These are phyloP conservation scores for Drosophila guanche DNA, from an alignment of 1,140 invertebrate genomes.

Conservation along the genomic window DNA sequence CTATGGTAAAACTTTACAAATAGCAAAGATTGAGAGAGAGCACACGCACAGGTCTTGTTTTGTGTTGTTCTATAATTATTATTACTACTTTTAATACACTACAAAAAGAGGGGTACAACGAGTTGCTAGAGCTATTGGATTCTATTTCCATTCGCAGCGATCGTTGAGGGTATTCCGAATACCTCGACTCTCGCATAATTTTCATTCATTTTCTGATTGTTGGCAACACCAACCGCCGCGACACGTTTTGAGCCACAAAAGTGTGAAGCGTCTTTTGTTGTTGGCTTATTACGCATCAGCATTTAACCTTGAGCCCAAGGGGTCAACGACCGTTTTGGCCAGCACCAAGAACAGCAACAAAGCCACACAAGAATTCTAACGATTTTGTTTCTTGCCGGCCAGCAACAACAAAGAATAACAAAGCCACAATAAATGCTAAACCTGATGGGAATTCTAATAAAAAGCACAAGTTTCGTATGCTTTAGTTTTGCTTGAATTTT, in stretches of 20 bases:
- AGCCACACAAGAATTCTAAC: constrained; percentile 66
- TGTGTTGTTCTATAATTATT: constrained; percentile 26
- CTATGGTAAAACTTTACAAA: constrained; percentile 18
- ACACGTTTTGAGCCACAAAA: constrained; percentile 60
- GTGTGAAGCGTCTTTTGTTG: constrained; percentile 64
- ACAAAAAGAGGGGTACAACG: too few species aligned
- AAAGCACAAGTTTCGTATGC: constrained; percentile 33
- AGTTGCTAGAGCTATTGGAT: neutral
- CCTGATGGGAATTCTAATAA: constrained; percentile 52
- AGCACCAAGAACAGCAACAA: constrained; percentile 59
- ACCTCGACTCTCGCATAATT: too few species aligned
- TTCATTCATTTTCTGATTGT: too few species aligned
- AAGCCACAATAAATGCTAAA: constrained; percentile 24
- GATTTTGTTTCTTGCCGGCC: constrained; percentile 56
- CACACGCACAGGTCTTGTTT: constrained; percentile 74
- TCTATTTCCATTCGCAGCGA: constrained; percentile 15
- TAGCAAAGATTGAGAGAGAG: constrained; percentile 22
- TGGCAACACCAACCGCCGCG: neutral
- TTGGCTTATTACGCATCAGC: constrained; percentile 74
- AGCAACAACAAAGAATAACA: constrained; percentile 41
- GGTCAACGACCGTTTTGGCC: constrained; percentile 78
- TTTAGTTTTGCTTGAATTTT: constrained; percentile 35
- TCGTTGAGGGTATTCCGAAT: neutral
- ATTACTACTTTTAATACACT: too few species aligned
- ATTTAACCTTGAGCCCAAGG: constrained; percentile 72